Conservation (phyloP, 2,113 vertebrate species). For the Ardeotis arabs region DNA sequence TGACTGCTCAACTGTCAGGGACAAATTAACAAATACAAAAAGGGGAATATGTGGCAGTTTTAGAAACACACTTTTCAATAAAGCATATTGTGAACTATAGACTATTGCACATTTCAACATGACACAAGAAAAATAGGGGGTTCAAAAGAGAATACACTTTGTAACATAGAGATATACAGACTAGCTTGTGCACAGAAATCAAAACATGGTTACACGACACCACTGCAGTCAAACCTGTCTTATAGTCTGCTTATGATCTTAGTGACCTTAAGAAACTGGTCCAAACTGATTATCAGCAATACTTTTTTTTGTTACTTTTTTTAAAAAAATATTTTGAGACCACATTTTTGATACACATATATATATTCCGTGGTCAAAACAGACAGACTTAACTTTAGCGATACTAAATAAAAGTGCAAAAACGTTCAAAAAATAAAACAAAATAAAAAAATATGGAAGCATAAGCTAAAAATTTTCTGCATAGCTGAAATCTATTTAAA, state of each 20-base stretch:
- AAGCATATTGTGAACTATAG: constrained; percentile 88
- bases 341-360: constrained; percentile 83
- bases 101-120: constrained; percentile 98
- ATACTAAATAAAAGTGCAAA: constrained; percentile 83
- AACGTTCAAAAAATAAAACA: constrained; percentile 74
- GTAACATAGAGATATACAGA: constrained; percentile 79
- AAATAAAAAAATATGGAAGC: constrained; percentile 84
- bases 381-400: constrained; percentile 83
- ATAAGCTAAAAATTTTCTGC: constrained; percentile 92
- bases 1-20: constrained; percentile 59
- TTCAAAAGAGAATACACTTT: constrained; percentile 75
- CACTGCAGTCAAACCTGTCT: constrained; percentile 85
- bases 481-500: constrained; percentile 99
- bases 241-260: constrained; percentile 84
- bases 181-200: constrained; percentile 88
- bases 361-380: constrained; percentile 82
- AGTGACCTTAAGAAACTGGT: constrained; percentile 81
- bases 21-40: constrained; percentile 63
- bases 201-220: constrained; percentile 80
- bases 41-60: constrained; percentile 67
- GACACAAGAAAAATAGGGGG: constrained; percentile 80
- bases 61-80: constrained; percentile 78
- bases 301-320: constrained; percentile 76
- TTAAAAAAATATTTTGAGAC: constrained; percentile 90
- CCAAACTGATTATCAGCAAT: constrained; percentile 90